These are phyloP conservation scores for Cryptosula pallasiana DNA, from an alignment of 2,888 invertebrate genomes.

Conservation along the genomic window DNA sequence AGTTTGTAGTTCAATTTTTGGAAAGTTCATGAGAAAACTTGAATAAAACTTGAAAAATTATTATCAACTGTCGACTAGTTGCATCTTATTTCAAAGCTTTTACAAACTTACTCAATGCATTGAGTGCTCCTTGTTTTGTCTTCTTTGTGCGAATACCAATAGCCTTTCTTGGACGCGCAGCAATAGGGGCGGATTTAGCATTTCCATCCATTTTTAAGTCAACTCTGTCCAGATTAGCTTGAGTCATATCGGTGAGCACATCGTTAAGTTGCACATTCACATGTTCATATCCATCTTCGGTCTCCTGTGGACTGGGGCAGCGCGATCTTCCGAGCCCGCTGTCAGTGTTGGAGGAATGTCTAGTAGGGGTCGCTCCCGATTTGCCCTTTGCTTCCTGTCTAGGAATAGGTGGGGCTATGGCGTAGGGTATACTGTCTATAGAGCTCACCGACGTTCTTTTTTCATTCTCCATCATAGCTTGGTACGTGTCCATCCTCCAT, in stretches of 20 bases:
- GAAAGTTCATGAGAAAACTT: too few species aligned
- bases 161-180: neutral
- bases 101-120: slow-evolving; percentile 8
- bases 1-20: too few species aligned
- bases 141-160: slow-evolving; percentile 1
- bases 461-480: neutral
- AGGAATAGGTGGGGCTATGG: neutral
- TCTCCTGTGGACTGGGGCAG: neutral
- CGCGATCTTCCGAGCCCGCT: neutral
- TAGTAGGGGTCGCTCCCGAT: neutral
- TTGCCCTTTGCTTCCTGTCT: too few species aligned
- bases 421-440: neutral
- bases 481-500: neutral
- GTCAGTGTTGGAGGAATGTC: neutral
- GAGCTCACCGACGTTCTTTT: neutral
- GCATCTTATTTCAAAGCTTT: neutral
- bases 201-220: neutral
- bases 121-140: neutral
- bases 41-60: too few species aligned
- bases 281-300: neutral
- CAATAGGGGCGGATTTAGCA: neutral
- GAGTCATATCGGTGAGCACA: neutral
- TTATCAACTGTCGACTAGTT: neutral
- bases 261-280: neutral
- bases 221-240: neutral